Conservation (phyloP, 2,888 invertebrate species). For the Drosophila greeni region DNA sequence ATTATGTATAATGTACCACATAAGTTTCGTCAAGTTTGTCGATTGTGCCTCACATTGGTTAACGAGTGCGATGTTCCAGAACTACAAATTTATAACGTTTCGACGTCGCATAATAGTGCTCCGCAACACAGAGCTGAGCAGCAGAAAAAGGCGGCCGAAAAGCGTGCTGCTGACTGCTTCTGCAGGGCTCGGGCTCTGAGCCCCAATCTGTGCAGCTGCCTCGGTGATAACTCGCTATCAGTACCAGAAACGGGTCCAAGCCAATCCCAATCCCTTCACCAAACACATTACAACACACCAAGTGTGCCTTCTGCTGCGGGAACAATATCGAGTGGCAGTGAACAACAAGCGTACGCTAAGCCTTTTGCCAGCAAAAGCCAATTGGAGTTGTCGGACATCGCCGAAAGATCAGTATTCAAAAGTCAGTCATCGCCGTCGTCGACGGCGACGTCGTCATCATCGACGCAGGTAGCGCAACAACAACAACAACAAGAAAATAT, state of each 20-base stretch:
- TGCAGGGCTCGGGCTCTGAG: conserved; percentile 49
- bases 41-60: conserved; percentile 92
- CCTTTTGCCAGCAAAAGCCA: conserved; percentile 44
- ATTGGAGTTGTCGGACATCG: conserved; percentile 33
- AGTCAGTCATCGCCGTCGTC: conserved; percentile 40
- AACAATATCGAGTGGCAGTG: conserved; percentile 47
- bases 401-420: conserved; percentile 47
- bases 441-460: conserved; percentile 15
- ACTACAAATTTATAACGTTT: conserved; percentile 78
- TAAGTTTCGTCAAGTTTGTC: conserved; percentile 95
- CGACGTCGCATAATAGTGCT: conserved; percentile 34
- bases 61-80: conserved; percentile 87
- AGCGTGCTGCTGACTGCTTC: conserved; percentile 45
- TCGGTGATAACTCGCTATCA: conserved; percentile 62
- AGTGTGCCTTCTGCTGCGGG: conserved; percentile 57
- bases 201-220: conserved; percentile 55
- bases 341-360: conserved; percentile 39
- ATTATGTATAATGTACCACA: conserved; percentile 95
- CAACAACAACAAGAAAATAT: conserved; percentile 31
- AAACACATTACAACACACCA: conserved; percentile 61
- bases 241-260: conserved; percentile 52
- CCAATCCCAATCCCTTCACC: conserved; percentile 37
- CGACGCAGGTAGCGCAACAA: conserved; percentile 20
- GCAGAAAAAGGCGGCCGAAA: conserved; percentile 33
- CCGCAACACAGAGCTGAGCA: conserved; percentile 29